Evolutionary conservation across 2,797 vertebrate genomes (phyloP), one percentile per base, ranked within the genome.

Genomic region (Pteronotus mesoamericanus): DNA sequence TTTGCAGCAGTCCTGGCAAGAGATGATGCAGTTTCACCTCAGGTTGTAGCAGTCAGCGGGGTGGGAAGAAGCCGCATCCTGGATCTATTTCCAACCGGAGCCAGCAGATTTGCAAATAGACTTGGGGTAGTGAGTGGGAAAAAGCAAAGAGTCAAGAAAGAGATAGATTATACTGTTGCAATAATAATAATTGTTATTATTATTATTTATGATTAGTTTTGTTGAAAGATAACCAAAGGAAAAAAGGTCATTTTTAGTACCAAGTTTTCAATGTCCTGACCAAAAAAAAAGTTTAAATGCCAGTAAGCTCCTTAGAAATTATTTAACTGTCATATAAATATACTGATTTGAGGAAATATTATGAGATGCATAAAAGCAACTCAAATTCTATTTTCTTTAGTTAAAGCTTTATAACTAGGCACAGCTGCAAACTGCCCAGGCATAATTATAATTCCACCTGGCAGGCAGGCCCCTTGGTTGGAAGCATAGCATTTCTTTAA

Each of bases 401-500:
- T 96, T 95, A 95, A 91, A 96, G 69, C 78, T 94, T 91, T 94
- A 64, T 86, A 93, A 94, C 84, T 89, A 95, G 96, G 75, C 71
- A n/a, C 92, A 91, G 94, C 94, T 86, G 93, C 96, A 90, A 84
- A 95, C 86, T 48, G 68, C 86, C 53, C 79, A 82, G 61, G 42
- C 42, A 74, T 86, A 96, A 97, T 84, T 84, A 92, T 4, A 82
- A 80, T 42, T 89, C 94, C 64, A 83, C 97, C 57, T 39, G 92
- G 80, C 89, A 82, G 59, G 37, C 37, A 92, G 91, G 61, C 82
- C 78, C 75, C 71, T 80, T 22, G 44, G 94, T 93, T 97, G 53
- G 51, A 97, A 97, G 37, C 89, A 90, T 0, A 3, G 74, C 91
- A 79, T 98, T 97, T 96, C 95, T 96, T 95, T 96, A 97, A 96